Evolutionary conservation across 2,888 invertebrate species (phyloP).

Genomic region (Yponomeuta malinellus): DNA sequence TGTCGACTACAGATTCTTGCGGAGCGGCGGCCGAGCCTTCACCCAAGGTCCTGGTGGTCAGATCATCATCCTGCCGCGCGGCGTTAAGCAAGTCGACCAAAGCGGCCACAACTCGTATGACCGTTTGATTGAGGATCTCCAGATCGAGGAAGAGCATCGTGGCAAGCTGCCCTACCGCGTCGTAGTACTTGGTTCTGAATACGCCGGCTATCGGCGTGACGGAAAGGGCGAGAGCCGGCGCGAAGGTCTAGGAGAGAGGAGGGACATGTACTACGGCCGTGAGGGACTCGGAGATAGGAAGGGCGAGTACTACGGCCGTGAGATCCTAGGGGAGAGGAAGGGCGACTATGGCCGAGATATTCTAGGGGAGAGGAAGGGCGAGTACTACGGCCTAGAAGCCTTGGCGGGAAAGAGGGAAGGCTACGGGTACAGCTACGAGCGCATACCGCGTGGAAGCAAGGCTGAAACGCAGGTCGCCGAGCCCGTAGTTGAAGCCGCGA

Average conservation of each 20-base stretch:
- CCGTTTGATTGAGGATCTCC: constrained; percentile 48
- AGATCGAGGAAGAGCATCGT: constrained; percentile 35
- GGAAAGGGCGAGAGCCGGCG: background rate
- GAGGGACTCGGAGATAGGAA: background rate
- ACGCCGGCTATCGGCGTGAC: background rate
- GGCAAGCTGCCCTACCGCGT: background rate
- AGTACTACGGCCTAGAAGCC: too few relatives aligned
- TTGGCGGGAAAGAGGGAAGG: too few relatives aligned
- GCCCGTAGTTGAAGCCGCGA: background rate
- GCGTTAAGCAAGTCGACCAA: constrained; percentile 34
- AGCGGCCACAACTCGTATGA: constrained; percentile 48
- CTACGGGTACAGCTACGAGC: background rate
- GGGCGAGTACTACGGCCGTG: background rate
- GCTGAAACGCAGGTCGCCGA: background rate
- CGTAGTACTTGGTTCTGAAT: background rate
- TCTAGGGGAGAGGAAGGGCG: background rate
- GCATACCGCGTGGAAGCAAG: background rate
- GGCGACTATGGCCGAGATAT: background rate
- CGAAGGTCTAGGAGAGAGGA: background rate
- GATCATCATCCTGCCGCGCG: constrained; percentile 52
- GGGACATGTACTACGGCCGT: background rate
- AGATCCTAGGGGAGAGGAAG: background rate
- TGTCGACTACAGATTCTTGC: constrained; percentile 59
- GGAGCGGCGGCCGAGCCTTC: constrained; percentile 58
- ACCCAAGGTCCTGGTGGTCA: constrained; percentile 56